phyloP scores from a whole-genome alignment of 2,797 vertebrate species.

The Fringilla coelebs region DNA sequence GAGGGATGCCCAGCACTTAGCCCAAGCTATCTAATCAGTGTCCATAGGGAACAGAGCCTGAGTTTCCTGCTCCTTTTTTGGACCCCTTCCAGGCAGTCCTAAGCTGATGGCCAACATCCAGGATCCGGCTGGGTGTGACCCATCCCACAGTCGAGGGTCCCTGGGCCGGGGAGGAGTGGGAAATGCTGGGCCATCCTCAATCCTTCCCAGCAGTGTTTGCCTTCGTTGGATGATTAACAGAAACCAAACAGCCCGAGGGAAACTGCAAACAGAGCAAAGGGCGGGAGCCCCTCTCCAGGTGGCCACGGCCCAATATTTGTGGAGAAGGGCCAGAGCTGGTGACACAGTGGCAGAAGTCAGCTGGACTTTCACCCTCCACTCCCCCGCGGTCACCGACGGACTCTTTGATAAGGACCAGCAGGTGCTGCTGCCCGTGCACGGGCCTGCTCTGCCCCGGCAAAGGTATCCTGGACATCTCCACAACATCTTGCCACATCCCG shows the following conservation, averaged over 20 bases:
- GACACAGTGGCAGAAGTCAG: not conserved
- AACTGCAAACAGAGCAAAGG: conserved; percentile 53
- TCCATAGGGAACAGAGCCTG: rapidly evolving
- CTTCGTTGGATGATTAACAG: conserved; percentile 45
- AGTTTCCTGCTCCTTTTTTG: not conserved
- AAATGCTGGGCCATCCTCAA: not conserved
- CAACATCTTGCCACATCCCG: not conserved
- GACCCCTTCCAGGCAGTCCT: not conserved
- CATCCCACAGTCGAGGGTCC: not conserved
- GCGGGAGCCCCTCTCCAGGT: not conserved
- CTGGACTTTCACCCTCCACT: not conserved
- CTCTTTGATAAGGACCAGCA: too few relatives aligned
- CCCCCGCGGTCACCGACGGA: rapidly evolving
- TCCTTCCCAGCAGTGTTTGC: conserved; percentile 16
- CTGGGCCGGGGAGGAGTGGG: rapidly evolving
- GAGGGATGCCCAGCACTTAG: rapidly evolving
- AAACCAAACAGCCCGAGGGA: conserved; percentile 19
- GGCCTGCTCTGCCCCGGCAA: rapidly evolving
- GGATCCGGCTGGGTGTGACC: not conserved
- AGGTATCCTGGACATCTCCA: rapidly evolving
- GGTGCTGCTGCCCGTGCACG: not conserved
- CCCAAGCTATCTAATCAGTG: not conserved
- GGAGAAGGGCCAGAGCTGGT: not conserved
- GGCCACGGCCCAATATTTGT: not conserved
- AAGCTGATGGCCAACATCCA: not conserved